Base-by-base conservation (phyloP, 1,140 invertebrate genomes). In the Apis cerana region DNA sequence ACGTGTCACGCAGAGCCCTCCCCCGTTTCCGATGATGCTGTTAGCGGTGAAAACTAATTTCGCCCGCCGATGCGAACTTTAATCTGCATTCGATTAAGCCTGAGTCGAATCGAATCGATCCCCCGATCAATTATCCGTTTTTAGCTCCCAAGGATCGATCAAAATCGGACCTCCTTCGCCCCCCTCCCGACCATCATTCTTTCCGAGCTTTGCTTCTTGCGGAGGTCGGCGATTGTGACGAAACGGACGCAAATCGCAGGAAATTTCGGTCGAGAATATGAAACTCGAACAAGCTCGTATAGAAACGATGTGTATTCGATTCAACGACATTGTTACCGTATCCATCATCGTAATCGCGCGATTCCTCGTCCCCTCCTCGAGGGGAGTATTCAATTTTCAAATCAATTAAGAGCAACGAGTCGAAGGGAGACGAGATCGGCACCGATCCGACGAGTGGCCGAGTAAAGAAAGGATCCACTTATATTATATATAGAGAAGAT, bases 321-420 rank as follows among this genome's bases (percentile, higher is more conserved):
- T n/a, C n/a, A n/a, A n/a, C n/a, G n/a, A n/a, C n/a, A n/a, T n/a
- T n/a, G n/a, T n/a, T n/a, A n/a, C n/a, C n/a, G n/a, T n/a, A n/a
- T n/a, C n/a, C n/a, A n/a, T n/a, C n/a, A n/a, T n/a, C n/a, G n/a
- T n/a, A n/a, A n/a, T n/a, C n/a, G n/a, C n/a, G n/a, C n/a, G n/a
- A n/a, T n/a, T n/a, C n/a, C n/a, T n/a, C n/a, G n/a, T n/a, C n/a
- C n/a, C n/a, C 21, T 5, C 13, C 50, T 27, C 23, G 78, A n/a
- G 23, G 69, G 74, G 52, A 52, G 86, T 27, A 27, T 27, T 27
- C 84, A 83, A 89, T 72, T 87, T 82, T 82, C 77, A 69, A 75
- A 84, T 87, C 85, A 79, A 89, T 85, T 80, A 80, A 85, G 82
- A 79, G 61, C 7, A 54, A 33, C 33, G 69, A 68, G 76, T 59